phyloP scores from a whole-genome alignment of 2,797 vertebrate species.

The Pteropus rufus region DNA sequence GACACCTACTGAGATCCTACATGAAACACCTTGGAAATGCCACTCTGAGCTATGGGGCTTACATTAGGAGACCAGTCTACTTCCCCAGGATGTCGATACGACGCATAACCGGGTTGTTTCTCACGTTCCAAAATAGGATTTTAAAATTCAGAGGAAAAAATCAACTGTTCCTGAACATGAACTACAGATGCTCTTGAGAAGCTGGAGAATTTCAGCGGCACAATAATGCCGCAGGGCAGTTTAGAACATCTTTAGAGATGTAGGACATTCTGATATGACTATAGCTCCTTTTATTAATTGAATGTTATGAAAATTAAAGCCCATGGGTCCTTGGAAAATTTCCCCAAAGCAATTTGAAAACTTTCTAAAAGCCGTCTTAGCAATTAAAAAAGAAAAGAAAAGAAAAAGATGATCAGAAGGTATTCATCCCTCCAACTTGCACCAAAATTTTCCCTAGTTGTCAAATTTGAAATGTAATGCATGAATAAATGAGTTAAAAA shows the following conservation, averaged over 20 bases:
- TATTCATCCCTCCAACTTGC: neutral
- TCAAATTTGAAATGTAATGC: neutral
- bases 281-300: neutral
- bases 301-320: neutral
- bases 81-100: neutral
- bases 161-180: neutral
- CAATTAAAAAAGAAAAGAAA: neutral
- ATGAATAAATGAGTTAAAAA: neutral
- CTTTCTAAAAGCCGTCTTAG: neutral
- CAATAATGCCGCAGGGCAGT: neutral
- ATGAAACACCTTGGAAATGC: neutral
- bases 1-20: no score
- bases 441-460: neutral
- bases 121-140: neutral
- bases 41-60: neutral
- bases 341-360: neutral
- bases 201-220: neutral
- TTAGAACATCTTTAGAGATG: neutral
- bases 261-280: neutral
- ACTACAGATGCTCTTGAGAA: neutral
- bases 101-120: neutral
- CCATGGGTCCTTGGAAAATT: neutral
- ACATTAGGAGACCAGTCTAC: fast-evolving
- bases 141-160: neutral
- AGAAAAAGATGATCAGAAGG: neutral